phyloP scores from a whole-genome alignment of 2,888 invertebrate genomes.

The Cepaea hortensis region DNA sequence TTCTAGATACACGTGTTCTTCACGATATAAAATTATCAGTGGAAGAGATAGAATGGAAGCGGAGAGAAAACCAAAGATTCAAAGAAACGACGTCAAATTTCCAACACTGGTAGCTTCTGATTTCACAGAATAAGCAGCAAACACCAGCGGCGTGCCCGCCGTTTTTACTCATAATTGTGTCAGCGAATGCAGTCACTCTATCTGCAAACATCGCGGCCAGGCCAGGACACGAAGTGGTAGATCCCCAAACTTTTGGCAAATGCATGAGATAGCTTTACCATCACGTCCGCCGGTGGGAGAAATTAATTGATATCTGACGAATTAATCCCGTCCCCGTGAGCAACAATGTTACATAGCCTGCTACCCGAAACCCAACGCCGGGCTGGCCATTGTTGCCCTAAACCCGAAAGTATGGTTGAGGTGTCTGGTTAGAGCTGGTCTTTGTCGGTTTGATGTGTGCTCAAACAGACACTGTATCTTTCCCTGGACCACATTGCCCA shows the following conservation, averaged over 20 bases:
- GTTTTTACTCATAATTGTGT: slow-evolving; percentile 25
- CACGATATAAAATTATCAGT: no score
- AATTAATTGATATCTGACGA: slow-evolving; percentile 46
- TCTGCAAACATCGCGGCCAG: slow-evolving; percentile 25
- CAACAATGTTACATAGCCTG: background rate
- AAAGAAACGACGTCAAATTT: slow-evolving; percentile 7
- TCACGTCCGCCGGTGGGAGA: slow-evolving; percentile 32
- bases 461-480: slow-evolving; percentile 34
- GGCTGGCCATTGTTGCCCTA: slow-evolving; percentile 16
- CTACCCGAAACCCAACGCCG: slow-evolving; percentile 32
- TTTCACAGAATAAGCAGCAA: slow-evolving; percentile 11
- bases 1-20: no score
- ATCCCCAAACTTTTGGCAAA: slow-evolving; percentile 27
- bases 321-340: slow-evolving; percentile 43
- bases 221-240: slow-evolving; percentile 26
- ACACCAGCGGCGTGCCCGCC: background rate
- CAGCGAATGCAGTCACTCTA: slow-evolving; percentile 13
- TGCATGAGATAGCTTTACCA: slow-evolving; percentile 39
- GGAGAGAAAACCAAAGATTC: background rate
- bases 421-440: slow-evolving; percentile 12
- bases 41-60: background rate
- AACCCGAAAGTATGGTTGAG: slow-evolving; percentile 11
- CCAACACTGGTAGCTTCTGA: background rate
- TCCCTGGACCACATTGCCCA: background rate
- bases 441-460: background rate